Conservation (phyloP, 2,888 invertebrate genomes). For the Tachina lurida region DNA sequence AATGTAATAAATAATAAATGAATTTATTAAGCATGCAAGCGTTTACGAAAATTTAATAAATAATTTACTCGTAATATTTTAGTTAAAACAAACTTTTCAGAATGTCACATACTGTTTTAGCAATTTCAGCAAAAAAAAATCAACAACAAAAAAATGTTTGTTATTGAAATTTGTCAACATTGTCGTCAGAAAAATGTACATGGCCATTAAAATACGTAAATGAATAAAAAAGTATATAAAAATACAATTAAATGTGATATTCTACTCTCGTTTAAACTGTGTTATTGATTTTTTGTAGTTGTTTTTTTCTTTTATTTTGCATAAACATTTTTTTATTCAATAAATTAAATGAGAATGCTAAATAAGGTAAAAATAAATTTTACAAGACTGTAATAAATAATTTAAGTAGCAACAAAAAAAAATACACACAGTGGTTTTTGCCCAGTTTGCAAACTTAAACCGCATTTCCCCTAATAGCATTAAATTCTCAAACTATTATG, state of each 20-base stretch:
- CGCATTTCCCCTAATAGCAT: background rate
- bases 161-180: conserved; percentile 67
- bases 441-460: background rate
- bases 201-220: conserved; percentile 53
- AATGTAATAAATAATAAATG: conserved; percentile 6
- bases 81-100: conserved; percentile 32
- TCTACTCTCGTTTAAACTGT: conserved; percentile 62
- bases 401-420: background rate
- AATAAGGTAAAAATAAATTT: conserved; percentile 57
- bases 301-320: conserved; percentile 39
- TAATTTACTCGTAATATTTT: background rate
- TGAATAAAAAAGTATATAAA: conserved; percentile 24
- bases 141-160: background rate
- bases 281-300: conserved; percentile 57
- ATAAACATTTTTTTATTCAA: conserved; percentile 39
- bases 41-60: too few species aligned
- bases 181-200: conserved; percentile 46
- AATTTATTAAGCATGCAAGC: background rate
- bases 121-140: background rate
- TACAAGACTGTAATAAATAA: conserved; percentile 37
- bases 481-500: too few species aligned
- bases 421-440: background rate
- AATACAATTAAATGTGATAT: conserved; percentile 52
- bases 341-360: conserved; percentile 49
- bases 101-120: conserved; percentile 24